These are phyloP conservation scores for Pantherophis vulpinus DNA, from an alignment of 2,797 vertebrate genomes.

Conservation along the genomic window DNA sequence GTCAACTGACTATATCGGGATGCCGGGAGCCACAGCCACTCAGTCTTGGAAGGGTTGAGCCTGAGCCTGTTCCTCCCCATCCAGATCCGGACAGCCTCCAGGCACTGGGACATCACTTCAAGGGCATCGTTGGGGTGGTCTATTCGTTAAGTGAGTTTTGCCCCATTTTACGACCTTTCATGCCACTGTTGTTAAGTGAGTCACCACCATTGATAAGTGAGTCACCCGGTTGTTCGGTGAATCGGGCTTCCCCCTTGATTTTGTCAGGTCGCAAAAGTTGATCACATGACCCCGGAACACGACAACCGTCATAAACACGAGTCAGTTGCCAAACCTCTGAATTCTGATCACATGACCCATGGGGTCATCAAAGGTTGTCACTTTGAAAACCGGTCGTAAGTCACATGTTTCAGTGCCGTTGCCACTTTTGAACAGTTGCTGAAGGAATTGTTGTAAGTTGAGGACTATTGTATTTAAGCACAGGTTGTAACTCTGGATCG, in stretches of 20 bases:
- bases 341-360: neutral
- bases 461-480: neutral
- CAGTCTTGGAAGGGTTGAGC: too few relatives aligned
- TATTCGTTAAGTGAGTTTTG: neutral
- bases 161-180: neutral
- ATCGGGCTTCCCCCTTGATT: neutral
- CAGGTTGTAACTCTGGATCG: neutral
- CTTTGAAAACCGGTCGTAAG: neutral
- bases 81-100: too few relatives aligned
- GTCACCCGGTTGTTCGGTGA: too few relatives aligned
- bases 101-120: too few relatives aligned
- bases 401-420: neutral
- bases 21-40: too few relatives aligned
- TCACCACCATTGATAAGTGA: neutral
- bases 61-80: too few relatives aligned
- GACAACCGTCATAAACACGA: neutral
- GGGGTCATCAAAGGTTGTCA: neutral
- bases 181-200: neutral
- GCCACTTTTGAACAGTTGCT: accelerated
- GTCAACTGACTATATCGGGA: too few relatives aligned
- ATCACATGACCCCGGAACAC: neutral
- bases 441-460: neutral
- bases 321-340: neutral
- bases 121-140: too few relatives aligned
- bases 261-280: neutral